phyloP scores from a whole-genome alignment of 2,797 vertebrate species.

The Sciaenops ocellatus region DNA sequence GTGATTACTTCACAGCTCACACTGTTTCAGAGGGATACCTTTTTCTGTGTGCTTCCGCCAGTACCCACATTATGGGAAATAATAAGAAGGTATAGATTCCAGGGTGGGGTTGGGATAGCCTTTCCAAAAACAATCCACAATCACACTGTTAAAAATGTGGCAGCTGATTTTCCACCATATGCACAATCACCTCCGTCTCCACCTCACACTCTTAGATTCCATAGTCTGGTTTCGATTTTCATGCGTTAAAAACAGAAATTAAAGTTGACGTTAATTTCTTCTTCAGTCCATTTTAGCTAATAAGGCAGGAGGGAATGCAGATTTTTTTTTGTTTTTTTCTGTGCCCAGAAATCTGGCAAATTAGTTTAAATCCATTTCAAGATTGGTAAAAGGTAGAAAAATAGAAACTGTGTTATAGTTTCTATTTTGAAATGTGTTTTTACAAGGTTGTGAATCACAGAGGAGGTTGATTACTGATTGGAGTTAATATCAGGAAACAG shows the following conservation, averaged over 20 bases:
- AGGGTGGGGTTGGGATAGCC: constrained; percentile 49
- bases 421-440: constrained; percentile 70
- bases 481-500: constrained; percentile 84
- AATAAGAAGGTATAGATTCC: constrained; percentile 75
- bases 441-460: constrained; percentile 62
- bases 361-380: constrained; percentile 44
- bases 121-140: constrained; percentile 71
- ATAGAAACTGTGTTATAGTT: constrained; percentile 36
- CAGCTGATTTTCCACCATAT: constrained; percentile 67
- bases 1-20: constrained; percentile 75
- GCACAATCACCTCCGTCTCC: constrained; percentile 35
- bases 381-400: constrained; percentile 32
- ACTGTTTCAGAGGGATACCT: constrained; percentile 69
- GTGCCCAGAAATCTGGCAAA: constrained; percentile 30
- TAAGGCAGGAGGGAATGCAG: constrained; percentile 48
- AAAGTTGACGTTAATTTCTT: constrained; percentile 72
- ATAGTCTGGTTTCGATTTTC: constrained; percentile 52
- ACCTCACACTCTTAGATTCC: constrained; percentile 48
- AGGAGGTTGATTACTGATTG: constrained; percentile 77
- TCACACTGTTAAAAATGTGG: constrained; percentile 68
- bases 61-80: constrained; percentile 73
- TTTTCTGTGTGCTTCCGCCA: constrained; percentile 72
- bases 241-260: constrained; percentile 65
- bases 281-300: constrained; percentile 61
- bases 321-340: constrained; percentile 35